A percentile compares a stretch with the other conserved stretches of the same genome.
Evolutionary conservation across 2,888 invertebrate species (phyloP).

Genomic region (Chrysopilus asiliformis): DNA sequence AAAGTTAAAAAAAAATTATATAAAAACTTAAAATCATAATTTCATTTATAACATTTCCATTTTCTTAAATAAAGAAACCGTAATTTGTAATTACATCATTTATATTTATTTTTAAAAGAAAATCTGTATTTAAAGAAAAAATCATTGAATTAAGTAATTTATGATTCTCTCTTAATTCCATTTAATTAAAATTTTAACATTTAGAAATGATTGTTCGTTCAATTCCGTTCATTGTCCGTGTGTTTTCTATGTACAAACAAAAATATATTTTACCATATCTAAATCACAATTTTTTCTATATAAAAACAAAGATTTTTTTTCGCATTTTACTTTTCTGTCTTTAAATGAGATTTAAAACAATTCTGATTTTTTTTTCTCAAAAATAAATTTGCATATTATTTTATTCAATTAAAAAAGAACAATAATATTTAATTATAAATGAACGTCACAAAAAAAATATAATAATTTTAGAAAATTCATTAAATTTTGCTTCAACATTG

Average conservation of each 20-base stretch:
- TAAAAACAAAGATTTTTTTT: conserved; percentile 1
- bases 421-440: neutral
- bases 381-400: neutral
- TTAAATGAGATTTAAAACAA: too few relatives aligned
- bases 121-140: conserved; percentile 2
- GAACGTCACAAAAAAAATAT: too few relatives aligned
- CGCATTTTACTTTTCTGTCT: conserved; percentile 1
- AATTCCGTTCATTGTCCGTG: too few relatives aligned
- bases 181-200: neutral
- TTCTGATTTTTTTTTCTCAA: conserved; percentile 2
- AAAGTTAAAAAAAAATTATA: too few relatives aligned
- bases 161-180: neutral
- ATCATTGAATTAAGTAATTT: neutral
- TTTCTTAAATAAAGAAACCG: conserved; percentile 7
- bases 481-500: too few relatives aligned
- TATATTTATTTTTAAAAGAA: too few relatives aligned
- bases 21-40: too few relatives aligned
- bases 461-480: too few relatives aligned
- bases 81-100: conserved; percentile 10
- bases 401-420: conserved; percentile 1
- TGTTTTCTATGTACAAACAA: conserved; percentile 1
- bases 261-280: conserved; percentile 3
- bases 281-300: conserved; percentile 3
- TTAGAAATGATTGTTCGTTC: too few relatives aligned
- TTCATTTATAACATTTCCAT: too few relatives aligned